Evolutionary conservation across 2,888 invertebrate genomes (phyloP).

Genomic region (Myopa testacea): DNA sequence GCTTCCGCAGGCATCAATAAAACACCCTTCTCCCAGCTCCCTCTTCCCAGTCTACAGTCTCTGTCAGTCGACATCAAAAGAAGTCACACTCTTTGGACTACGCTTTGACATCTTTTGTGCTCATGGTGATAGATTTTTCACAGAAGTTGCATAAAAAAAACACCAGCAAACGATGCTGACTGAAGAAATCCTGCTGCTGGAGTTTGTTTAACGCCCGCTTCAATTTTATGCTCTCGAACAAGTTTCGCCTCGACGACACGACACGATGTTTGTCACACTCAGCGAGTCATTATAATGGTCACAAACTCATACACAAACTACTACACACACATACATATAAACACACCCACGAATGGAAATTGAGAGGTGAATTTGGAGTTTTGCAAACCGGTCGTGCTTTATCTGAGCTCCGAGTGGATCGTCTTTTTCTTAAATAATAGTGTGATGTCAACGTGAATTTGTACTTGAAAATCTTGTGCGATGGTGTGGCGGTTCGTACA

Average conservation of each 20-base stretch:
- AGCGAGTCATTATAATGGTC: background rate
- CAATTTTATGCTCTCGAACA: background rate
- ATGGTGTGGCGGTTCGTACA: background rate
- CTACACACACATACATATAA: conserved; percentile 1
- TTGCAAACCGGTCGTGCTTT: no score
- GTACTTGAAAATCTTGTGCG: background rate
- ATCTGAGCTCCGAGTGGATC: no score
- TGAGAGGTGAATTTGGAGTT: no score
- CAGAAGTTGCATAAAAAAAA: background rate
- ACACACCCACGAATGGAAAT: background rate
- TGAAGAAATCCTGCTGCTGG: background rate
- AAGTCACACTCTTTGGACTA: background rate
- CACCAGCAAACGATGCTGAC: background rate
- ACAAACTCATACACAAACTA: background rate
- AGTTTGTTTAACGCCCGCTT: background rate
- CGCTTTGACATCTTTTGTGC: background rate
- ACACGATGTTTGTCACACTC: background rate
- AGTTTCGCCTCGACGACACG: no score
- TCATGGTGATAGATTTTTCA: background rate
- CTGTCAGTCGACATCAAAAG: background rate
- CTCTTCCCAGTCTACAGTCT: no score
- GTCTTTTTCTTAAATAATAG: no score
- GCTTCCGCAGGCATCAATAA: background rate
- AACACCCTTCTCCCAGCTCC: no score
- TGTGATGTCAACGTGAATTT: no score